Percentiles rank a stretch among this genome's conserved stretches.
Evolutionary conservation across 2,888 invertebrate genomes (phyloP).

Genomic region (Parnassius mnemosyne): DNA sequence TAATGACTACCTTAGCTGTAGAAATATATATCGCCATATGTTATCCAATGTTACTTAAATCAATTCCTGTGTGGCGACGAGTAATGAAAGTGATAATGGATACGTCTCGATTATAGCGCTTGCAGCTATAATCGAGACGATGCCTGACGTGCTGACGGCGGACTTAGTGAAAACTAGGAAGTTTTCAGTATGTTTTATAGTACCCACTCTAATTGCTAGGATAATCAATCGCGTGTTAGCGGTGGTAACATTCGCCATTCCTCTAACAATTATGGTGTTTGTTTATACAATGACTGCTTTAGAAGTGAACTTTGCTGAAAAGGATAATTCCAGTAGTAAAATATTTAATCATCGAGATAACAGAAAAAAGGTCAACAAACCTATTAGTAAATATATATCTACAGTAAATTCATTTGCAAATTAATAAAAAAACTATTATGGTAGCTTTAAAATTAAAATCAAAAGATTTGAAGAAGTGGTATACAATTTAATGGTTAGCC

Average conservation of each 20-base stretch:
- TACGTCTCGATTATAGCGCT: too few species aligned
- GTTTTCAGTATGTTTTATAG: conserved; percentile 44
- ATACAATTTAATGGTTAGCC: too few species aligned
- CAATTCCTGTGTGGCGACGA: conserved; percentile 45
- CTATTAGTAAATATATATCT: conserved; percentile 49
- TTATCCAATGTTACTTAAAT: conserved; percentile 47
- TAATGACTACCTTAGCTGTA: conserved; percentile 54
- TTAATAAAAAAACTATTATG: too few species aligned
- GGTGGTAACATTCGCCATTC: conserved; percentile 49
- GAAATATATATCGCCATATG: conserved; percentile 58
- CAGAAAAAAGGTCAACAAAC: conserved; percentile 55
- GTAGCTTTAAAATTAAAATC: too few species aligned
- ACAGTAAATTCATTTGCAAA: too few species aligned
- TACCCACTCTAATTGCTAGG: conserved; percentile 46
- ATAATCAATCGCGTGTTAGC: conserved; percentile 49
- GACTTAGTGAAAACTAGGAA: conserved; percentile 42
- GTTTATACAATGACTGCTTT: conserved; percentile 55
- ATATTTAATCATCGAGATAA: conserved; percentile 54
- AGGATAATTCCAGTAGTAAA: conserved; percentile 38
- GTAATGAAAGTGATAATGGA: conserved; percentile 48
- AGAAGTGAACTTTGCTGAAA: conserved; percentile 47
- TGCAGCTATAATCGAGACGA: conserved; percentile 46
- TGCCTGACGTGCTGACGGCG: conserved; percentile 52
- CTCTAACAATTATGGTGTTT: conserved; percentile 52
- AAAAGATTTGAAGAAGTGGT: too few species aligned